Evolutionary conservation across 2,888 invertebrate species (phyloP).

Genomic region (Acleris holmiana): DNA sequence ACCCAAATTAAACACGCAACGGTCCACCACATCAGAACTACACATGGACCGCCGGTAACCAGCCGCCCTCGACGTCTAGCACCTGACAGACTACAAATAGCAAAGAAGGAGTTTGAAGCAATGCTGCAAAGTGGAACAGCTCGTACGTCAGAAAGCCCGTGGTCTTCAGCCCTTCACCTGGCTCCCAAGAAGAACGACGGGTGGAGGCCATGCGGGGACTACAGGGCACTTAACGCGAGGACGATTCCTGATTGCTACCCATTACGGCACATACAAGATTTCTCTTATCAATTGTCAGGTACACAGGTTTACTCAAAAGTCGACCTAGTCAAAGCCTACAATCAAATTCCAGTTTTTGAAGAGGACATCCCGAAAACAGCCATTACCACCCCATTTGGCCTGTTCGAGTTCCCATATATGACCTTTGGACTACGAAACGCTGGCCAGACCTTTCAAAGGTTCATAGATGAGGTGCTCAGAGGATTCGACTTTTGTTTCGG

Average conservation of each 20-base stretch:
- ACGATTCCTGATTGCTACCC: conserved; percentile 40
- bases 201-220: conserved; percentile 41
- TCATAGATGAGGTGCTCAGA: conserved; percentile 48
- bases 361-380: conserved; percentile 29
- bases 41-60: conserved; percentile 41
- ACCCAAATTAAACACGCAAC: conserved; percentile 31
- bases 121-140: conserved; percentile 42
- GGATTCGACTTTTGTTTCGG: conserved; percentile 41
- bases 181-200: conserved; percentile 28
- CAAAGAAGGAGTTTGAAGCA: conserved; percentile 42
- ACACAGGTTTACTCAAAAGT: conserved; percentile 20
- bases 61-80: conserved; percentile 42
- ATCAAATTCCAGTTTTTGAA: conserved; percentile 16
- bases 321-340: conserved; percentile 20
- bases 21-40: conserved; percentile 35
- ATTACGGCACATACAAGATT: conserved; percentile 38
- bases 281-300: conserved; percentile 36
- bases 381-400: conserved; percentile 37
- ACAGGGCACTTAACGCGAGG: conserved; percentile 37
- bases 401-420: conserved; percentile 53
- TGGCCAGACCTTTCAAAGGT: conserved; percentile 59
- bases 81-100: conserved; percentile 40
- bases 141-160: conserved; percentile 39
- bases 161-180: conserved; percentile 35
- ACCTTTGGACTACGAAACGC: conserved; percentile 61